Conservation (phyloP, 2,888 invertebrate genomes). For the Antheraea yamamai region DNA sequence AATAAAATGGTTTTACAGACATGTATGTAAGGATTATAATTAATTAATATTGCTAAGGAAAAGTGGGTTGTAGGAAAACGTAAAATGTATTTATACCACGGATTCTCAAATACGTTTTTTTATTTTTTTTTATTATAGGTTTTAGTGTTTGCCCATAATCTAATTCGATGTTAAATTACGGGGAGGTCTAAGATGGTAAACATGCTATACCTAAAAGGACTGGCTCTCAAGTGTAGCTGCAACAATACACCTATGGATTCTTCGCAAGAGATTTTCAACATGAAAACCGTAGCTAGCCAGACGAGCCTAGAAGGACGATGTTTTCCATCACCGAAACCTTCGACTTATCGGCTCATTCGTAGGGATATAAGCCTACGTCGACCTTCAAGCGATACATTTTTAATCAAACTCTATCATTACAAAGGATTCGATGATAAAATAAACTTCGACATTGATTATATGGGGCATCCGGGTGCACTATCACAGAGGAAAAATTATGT, state of each 20-base stretch:
- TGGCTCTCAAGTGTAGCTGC: background rate
- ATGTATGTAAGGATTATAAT: too few species aligned
- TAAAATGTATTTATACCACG: background rate
- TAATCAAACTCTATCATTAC: background rate
- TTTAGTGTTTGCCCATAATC: background rate
- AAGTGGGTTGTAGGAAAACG: background rate
- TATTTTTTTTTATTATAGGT: too few species aligned
- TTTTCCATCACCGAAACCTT: background rate
- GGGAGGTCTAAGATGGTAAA: too few species aligned
- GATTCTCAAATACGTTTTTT: background rate
- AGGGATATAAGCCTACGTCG: background rate
- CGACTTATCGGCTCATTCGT: too few species aligned
- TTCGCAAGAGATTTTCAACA: background rate
- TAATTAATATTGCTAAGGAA: background rate
- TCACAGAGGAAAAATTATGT: constrained; percentile 21
- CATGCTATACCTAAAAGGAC: background rate
- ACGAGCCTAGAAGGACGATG: background rate
- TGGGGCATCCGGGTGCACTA: constrained; percentile 15
- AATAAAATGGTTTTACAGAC: background rate
- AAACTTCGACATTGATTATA: constrained; percentile 4
- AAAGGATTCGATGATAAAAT: background rate
- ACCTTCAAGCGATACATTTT: background rate
- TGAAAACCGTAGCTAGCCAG: background rate
- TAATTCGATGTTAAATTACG: too few species aligned
- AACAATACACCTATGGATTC: background rate